Evolutionary conservation across 2,888 invertebrate genomes (phyloP), one percentile per base, ranked within the genome.

Genomic region (Idaea dimidiata): DNA sequence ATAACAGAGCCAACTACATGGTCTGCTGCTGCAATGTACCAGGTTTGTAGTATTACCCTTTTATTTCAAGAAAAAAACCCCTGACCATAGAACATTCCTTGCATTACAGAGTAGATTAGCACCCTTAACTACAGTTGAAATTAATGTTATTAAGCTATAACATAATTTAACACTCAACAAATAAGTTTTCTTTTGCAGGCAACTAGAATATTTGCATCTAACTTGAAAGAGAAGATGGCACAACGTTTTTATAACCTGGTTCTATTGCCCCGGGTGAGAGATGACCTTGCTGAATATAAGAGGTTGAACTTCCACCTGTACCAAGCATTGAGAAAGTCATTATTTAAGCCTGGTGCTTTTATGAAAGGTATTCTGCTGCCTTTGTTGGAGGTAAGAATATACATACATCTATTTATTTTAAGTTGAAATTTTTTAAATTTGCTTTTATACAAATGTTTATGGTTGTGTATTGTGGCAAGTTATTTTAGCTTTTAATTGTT

Each of bases 21-120:
- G 99, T 97, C 98, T 62, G 99, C 99, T 17, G 99, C 99, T 57
- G 97, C 99, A 0, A 97, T 99, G 97, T 99, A 98, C 86, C 98
- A 96, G 88, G 94, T 91, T 76, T 59, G 53, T 53, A 57, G 55
- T 59, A 24, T 5, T 24, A 24, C 1, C 24, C 24, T 24, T 24
- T 24, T 24, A 24, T 24, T 24, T 24, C 5, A 24, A 24, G 24
- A 24, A 24, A 24, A 24, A 24, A 24, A 24, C 24, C 24, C 24
- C 24, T 24, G 24, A 24, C 24, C 24, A 24, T 24, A 24, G 24
- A 24, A 24, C 24, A 24, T 24, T 24, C 24, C 24, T 5, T 24
- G 24, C 24, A 24, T 24, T 24, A 24, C 24, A 24, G 5, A 5
- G 5, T 24, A 24, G 1, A 24, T 24, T 24, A 24, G 24, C 24